Evolutionary conservation across 2,888 invertebrate genomes (phyloP).

Genomic region (Pyrocoelia pectoralis): DNA sequence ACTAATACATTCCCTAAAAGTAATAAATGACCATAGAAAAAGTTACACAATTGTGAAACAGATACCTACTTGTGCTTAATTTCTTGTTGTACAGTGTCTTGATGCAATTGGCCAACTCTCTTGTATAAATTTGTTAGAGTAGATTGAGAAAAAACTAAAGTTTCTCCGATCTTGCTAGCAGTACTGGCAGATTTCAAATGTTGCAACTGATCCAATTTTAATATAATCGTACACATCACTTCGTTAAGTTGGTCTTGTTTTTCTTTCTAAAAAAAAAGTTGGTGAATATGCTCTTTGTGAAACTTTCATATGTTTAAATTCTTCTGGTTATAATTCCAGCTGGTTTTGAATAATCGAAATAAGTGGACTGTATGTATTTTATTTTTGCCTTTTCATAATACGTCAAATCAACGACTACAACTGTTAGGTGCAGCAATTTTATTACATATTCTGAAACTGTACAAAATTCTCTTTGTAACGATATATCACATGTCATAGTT

Average conservation of each 20-base stretch:
- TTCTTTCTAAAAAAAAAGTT: constrained; percentile 65
- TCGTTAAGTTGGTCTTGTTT: constrained; percentile 82
- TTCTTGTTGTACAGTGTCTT: constrained; percentile 70
- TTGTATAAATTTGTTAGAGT: constrained; percentile 65
- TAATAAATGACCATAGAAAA: not conserved
- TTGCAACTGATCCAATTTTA: constrained; percentile 75
- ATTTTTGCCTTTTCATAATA: too few species aligned
- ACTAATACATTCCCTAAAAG: constrained; percentile 67
- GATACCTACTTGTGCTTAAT: constrained; percentile 71
- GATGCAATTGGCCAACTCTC: constrained; percentile 70
- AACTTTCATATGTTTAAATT: too few species aligned
- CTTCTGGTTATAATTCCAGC: too few species aligned
- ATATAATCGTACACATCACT: constrained; percentile 72
- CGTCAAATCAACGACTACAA: too few species aligned
- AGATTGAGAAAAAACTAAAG: constrained; percentile 72
- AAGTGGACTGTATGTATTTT: too few species aligned
- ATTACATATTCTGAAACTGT: too few species aligned
- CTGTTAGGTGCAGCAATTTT: too few species aligned
- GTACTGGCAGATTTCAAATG: constrained; percentile 58
- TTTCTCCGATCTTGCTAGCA: constrained; percentile 59
- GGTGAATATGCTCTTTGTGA: too few species aligned
- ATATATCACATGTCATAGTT: too few species aligned
- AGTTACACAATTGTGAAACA: too few species aligned
- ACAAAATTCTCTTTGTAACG: too few species aligned
- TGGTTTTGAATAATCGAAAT: too few species aligned